Conservation (phyloP, 2,888 invertebrate genomes). For the Plusia festucae region DNA sequence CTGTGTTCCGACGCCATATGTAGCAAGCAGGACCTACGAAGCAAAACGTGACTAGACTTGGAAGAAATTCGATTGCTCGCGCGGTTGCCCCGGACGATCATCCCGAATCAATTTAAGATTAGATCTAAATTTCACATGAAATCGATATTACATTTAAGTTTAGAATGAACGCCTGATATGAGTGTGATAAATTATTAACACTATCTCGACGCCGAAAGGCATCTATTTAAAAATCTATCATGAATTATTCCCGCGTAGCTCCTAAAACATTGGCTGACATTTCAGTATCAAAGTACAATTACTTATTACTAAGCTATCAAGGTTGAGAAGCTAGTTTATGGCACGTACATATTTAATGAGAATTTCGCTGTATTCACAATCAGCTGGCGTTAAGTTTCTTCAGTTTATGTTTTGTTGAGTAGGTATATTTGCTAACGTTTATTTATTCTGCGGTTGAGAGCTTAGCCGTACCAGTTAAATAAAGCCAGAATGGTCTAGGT, state of each 20-base stretch:
- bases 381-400: slow-evolving; percentile 6
- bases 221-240: not conserved
- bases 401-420: slow-evolving; percentile 6
- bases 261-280: not conserved
- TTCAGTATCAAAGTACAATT: not conserved
- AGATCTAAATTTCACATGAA: slow-evolving; percentile 78
- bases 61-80: slow-evolving; percentile 75
- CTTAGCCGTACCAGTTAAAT: not conserved
- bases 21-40: slow-evolving; percentile 53
- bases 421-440: not conserved
- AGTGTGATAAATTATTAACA: slow-evolving; percentile 16
- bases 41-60: slow-evolving; percentile 75
- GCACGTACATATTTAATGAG: slow-evolving; percentile 3
- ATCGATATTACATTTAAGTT: slow-evolving; percentile 50
- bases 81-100: slow-evolving; percentile 70
- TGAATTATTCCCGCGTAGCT: not conserved
- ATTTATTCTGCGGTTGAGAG: slow-evolving; percentile 5
- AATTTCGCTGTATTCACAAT: slow-evolving; percentile 4
- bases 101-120: slow-evolving; percentile 82
- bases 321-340: slow-evolving; percentile 6
- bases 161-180: slow-evolving; percentile 35
- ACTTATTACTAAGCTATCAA: slow-evolving; percentile 7
- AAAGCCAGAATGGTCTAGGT: slow-evolving; percentile 1
- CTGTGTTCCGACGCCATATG: slow-evolving; percentile 38
- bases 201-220: not conserved